Percentiles rank a stretch among this genome's conserved stretches.
Evolutionary conservation across 2,797 vertebrate genomes (phyloP).

Genomic region (Lates japonicus): DNA sequence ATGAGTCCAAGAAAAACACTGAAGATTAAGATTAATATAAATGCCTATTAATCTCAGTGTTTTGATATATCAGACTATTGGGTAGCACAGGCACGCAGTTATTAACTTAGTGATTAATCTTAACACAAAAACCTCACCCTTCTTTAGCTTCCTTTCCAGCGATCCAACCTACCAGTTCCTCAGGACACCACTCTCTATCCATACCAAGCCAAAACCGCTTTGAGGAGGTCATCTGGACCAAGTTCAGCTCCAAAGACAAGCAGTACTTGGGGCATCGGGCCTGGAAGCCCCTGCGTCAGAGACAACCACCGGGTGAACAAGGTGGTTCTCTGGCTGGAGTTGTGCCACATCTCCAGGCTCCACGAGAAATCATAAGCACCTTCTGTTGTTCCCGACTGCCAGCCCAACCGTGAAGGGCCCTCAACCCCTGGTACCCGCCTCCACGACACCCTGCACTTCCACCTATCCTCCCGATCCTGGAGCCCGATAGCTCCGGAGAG

Average conservation of each 20-base stretch:
- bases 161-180: conserved; percentile 95
- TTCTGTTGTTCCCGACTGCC: conserved; percentile 88
- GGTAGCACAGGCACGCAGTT: not conserved
- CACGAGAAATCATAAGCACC: conserved; percentile 85
- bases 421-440: conserved; percentile 66
- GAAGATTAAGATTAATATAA: not conserved
- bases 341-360: conserved; percentile 94
- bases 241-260: conserved; percentile 97
- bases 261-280: conserved; percentile 96
- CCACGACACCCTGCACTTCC: conserved; percentile 78
- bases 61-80: not conserved
- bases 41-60: not conserved
- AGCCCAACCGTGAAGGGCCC: conserved; percentile 77
- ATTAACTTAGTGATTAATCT: not conserved
- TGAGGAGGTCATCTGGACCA: conserved; percentile 96
- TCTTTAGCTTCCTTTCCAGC: no score
- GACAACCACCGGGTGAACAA: conserved; percentile 98
- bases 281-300: conserved; percentile 93
- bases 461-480: conserved; percentile 86
- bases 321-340: conserved; percentile 97
- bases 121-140: not conserved
- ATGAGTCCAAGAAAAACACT: not conserved
- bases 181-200: conserved; percentile 98
- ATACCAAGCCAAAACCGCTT: conserved; percentile 98
- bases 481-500: conserved; percentile 81